Evolutionary conservation across 1,140 invertebrate genomes (phyloP), one percentile per base, ranked within the genome.

Genomic region (Nymphalis io): DNA sequence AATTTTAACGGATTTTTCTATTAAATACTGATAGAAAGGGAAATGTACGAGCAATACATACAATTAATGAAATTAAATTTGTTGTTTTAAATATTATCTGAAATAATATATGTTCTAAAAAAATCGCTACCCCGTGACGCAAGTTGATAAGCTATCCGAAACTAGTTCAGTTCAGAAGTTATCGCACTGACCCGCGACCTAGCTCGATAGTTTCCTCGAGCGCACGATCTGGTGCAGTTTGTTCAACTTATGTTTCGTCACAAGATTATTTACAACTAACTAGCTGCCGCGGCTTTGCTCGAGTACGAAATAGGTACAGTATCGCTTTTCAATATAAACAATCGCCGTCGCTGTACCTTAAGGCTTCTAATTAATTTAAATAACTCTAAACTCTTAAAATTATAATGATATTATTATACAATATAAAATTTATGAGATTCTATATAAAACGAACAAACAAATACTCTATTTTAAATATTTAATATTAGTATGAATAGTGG

Each of bases 141-240:
- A 88, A 81, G 75, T 87, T 79, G 86, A 90, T 89, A 90, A 84
- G 48, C 76, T 85, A 87, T 88, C 82, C 85, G 70, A 87, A 90
- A 88, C 80, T 87, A 84, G 87, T 85, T 82, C 58, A 78, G 86
- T 80, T 88, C 84, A 84, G 73, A 81, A 78, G 86, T 81, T 89
- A 89, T 89, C 87, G n/a, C 55, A 39, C 57, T 78, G 81, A 87
- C 80, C 82, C 63, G 62, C 20, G 58, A 64, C 57, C 75, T 65
- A 77, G 82, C 82, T 83, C 73, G 63, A 78, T 71, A 71, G 51
- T 74, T 81, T 78, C 78, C 75, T 76, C 75, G 69, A 81, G 78
- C 70, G 46, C 69, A 76, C 72, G 72, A 75, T 84, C 81, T 76
- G 79, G 72, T 73, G 76, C 84, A 88, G 86, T 90, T 90, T 89